Evolutionary conservation across 2,888 invertebrate genomes (phyloP), one percentile per base, ranked within the genome.

Genomic region (Lasioglossum pauxillum): DNA sequence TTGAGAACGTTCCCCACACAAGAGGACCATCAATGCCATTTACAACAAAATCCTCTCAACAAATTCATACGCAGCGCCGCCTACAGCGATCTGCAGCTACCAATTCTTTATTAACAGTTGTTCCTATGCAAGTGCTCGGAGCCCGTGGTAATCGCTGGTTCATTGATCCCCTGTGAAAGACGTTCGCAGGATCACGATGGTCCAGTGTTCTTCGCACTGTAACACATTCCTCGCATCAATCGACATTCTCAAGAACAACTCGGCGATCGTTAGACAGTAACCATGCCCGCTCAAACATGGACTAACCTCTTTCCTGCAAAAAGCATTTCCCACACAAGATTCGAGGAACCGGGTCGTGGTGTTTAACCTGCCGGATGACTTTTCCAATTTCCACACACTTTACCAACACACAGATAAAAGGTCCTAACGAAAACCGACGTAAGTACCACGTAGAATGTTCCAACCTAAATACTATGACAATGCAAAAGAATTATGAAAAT

Each of bases 271-370:
- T 69, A 16, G 27, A 41, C 64, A 57, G 7, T 35, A 57, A 49
- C 53, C 12, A 44, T 10, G 64, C 19, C 14, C 4, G 16, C 0
- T 74, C 57, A n/a, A 74, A 67, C 35, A 27, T 16, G 19, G n/a
- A 14, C 84, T 84, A 84, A 84, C 84, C 84, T 83, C 69, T 73
- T 77, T 31, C 10, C 41, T 14, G 8, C 23, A 5, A 31, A 44
- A 46, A 41, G 0, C 27, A 46, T 38, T 27, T 75, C 41, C 2
- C 16, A 64, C 5, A 1, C 12, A 35, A 12, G 19, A 44, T 10
- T 5, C 12, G 27, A 41, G 16, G 35, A 49, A 49, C 12, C 10
- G 38, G 10, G 64, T 44, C 23, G n/a, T 8, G 16, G 64, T 64
- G 16, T 53, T 31, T 64, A 64, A 31, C 64, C 31, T 64, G 31